Evolutionary conservation across 1,140 invertebrate species (phyloP).

Genomic region (Bombus pyrosoma): DNA sequence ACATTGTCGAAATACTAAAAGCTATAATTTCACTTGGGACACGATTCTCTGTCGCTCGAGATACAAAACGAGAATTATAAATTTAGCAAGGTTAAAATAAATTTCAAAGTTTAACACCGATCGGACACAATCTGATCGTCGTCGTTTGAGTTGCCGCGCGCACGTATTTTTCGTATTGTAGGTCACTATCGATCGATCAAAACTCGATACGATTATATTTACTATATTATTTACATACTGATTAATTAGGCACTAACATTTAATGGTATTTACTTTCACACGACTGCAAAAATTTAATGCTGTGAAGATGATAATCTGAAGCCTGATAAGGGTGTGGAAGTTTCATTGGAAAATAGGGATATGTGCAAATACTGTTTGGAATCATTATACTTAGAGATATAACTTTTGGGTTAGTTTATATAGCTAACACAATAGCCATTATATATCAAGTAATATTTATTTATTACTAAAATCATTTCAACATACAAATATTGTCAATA

Average conservation of each 20-base stretch:
- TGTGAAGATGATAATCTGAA: background rate
- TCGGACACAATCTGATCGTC: background rate
- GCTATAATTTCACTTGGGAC: background rate
- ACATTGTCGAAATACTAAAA: constrained; percentile 3
- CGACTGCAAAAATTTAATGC: background rate
- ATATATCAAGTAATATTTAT: background rate
- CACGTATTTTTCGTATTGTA: background rate
- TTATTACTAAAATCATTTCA: background rate
- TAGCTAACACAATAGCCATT: too few species aligned
- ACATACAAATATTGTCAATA: background rate
- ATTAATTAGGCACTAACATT: background rate
- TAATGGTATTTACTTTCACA: background rate
- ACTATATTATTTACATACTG: too few species aligned
- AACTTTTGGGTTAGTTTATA: background rate
- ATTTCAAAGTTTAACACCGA: background rate
- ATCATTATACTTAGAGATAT: background rate
- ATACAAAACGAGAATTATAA: background rate
- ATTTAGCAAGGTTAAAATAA: background rate
- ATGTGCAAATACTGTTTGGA: background rate
- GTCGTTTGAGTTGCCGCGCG: background rate
- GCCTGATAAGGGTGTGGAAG: background rate
- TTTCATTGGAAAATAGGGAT: background rate
- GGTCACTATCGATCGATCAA: background rate
- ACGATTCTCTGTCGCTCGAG: too few species aligned
- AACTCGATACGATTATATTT: too few species aligned